Conservation (phyloP, 37 sponge, comb jelly and placozoan species). For the Ianthella basta region DNA sequence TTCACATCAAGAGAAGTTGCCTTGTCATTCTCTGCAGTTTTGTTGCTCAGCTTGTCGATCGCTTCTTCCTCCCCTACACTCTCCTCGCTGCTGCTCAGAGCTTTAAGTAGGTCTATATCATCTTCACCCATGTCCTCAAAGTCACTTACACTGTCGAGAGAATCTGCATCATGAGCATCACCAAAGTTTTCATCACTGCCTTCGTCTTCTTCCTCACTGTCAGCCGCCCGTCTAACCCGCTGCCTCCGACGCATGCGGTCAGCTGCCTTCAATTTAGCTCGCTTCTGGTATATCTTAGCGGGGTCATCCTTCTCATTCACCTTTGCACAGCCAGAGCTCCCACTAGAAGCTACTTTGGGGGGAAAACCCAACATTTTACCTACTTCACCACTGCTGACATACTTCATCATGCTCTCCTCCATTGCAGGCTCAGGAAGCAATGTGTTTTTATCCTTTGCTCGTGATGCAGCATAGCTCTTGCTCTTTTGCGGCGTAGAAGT, state of each 20-base stretch:
- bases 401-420: not conserved
- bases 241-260: not conserved
- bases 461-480: no score
- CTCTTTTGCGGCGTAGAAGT: no score
- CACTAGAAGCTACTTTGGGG: no score
- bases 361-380: constrained; percentile 5
- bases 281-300: not conserved
- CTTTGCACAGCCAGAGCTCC: no score
- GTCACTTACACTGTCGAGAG: constrained; percentile 17
- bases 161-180: not conserved
- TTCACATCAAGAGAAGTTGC: not conserved
- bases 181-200: not conserved
- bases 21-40: not conserved
- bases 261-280: constrained; percentile 7
- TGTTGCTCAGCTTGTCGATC: not conserved
- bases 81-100: constrained; percentile 25
- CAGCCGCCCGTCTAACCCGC: not conserved
- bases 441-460: not conserved
- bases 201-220: not conserved
- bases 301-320: not conserved
- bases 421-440: no score
- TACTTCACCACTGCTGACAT: not conserved
- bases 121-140: constrained; percentile 31
- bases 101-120: constrained; percentile 7
- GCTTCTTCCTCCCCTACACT: constrained; percentile 31